Conservation (phyloP, 2,797 vertebrate genomes). For the Pseudochirops cupreus region DNA sequence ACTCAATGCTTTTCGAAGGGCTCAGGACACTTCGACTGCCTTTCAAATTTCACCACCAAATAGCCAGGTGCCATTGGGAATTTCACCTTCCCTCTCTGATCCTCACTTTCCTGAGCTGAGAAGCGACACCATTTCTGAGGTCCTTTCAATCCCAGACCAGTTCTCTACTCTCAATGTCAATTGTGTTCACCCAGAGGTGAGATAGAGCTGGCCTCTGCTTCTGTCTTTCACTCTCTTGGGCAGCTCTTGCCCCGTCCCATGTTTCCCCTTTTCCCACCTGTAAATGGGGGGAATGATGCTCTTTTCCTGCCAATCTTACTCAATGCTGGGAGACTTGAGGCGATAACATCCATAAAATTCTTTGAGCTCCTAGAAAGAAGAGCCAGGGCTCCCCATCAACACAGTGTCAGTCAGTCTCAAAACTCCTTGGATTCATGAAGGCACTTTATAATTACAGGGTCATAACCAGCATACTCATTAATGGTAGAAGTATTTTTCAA, state of each 20-base stretch:
- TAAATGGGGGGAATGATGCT: not conserved
- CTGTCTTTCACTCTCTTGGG: not conserved
- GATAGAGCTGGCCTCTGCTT: not conserved
- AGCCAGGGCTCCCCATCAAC: not conserved
- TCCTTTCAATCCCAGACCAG: conserved; percentile 12
- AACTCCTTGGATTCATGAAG: not conserved
- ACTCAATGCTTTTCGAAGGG: conserved; percentile 39
- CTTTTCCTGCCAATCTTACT: not conserved
- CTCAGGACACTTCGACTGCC: conserved; percentile 31
- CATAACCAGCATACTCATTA: conserved; percentile 52
- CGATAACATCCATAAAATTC: not conserved
- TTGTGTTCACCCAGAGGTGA: not conserved
- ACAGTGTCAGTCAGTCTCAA: not conserved
- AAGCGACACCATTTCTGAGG: conserved; percentile 54
- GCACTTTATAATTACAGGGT: conserved; percentile 52
- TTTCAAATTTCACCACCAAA: conserved; percentile 50
- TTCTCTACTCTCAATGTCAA: not conserved
- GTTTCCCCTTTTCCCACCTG: not conserved
- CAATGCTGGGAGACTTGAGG: not conserved
- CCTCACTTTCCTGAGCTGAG: conserved; percentile 49
- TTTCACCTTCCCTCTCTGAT: conserved; percentile 44
- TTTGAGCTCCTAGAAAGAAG: conserved; percentile 1
- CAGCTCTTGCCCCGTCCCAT: not conserved
- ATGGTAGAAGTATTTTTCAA: conserved; percentile 69
- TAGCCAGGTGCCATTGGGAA: conserved; percentile 50